Percentiles rank a stretch among this genome's conserved stretches.
Evolutionary conservation across 2,113 vertebrate genomes (phyloP).

Genomic region (Cariama cristata): DNA sequence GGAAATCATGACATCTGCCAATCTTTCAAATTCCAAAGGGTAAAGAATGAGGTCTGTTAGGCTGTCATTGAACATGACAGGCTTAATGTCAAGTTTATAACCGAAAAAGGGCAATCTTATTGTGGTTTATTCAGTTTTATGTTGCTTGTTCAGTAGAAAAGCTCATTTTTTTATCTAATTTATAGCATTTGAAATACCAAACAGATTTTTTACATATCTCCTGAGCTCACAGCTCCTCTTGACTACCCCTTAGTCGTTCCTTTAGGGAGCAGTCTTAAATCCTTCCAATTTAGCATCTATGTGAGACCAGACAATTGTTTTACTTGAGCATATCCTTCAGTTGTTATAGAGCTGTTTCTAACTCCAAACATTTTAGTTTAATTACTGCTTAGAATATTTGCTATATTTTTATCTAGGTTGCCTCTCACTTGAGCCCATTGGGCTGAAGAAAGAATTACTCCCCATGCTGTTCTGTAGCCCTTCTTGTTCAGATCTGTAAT

Average conservation of each 20-base stretch:
- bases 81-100: slow-evolving; percentile 99
- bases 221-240: slow-evolving; percentile 93
- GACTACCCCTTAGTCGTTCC: slow-evolving; percentile 86
- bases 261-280: slow-evolving; percentile 96
- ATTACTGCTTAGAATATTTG: slow-evolving; percentile 95
- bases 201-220: slow-evolving; percentile 99
- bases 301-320: slow-evolving; percentile 90
- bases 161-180: slow-evolving; percentile 98
- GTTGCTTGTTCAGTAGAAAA: slow-evolving; percentile 90
- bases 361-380: slow-evolving; percentile 97
- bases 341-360: slow-evolving; percentile 96
- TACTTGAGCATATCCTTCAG: slow-evolving; percentile 94
- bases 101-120: slow-evolving; percentile 93
- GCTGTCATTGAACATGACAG: slow-evolving; percentile 99
- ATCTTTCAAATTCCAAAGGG: slow-evolving; percentile 94
- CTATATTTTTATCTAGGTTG: slow-evolving; percentile 86
- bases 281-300: slow-evolving; percentile 98
- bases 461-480: slow-evolving; percentile 93
- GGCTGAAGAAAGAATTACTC: slow-evolving; percentile 96
- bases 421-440: slow-evolving; percentile 91
- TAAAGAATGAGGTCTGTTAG: slow-evolving; percentile 92
- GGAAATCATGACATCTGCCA: slow-evolving; percentile 94
- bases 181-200: slow-evolving; percentile 99
- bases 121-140: slow-evolving; percentile 99
- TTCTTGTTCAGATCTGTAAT: slow-evolving; percentile 99